A percentile compares a stretch with the other conserved stretches of the same genome.
phyloP scores from a whole-genome alignment of 2,888 invertebrate genomes.

The Entomobrya proxima region DNA sequence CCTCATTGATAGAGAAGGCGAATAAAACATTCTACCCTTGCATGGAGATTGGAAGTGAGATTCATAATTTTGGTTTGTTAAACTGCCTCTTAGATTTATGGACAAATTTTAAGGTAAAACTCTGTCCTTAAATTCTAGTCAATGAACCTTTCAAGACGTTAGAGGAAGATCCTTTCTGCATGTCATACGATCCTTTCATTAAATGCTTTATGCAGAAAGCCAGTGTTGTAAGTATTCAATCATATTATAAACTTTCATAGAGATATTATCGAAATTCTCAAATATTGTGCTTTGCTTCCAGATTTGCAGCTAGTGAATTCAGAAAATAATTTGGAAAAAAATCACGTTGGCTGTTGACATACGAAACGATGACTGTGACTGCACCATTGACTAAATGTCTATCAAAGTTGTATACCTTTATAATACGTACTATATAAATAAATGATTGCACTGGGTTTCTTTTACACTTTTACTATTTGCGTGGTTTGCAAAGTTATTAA shows the following conservation, averaged over 20 bases:
- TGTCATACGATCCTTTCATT: slow-evolving; percentile 50
- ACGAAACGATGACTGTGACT: neutral
- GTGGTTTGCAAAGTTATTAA: too few species aligned
- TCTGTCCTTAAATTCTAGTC: neutral
- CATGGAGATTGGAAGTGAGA: slow-evolving; percentile 53
- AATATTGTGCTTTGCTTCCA: too few species aligned
- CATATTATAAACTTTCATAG: neutral
- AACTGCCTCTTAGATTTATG: too few species aligned
- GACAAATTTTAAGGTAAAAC: too few species aligned
- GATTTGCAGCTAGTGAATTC: too few species aligned
- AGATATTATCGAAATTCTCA: too few species aligned
- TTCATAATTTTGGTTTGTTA: too few species aligned
- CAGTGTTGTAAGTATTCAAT: neutral
- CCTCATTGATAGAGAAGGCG: slow-evolving; percentile 22
- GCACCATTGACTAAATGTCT: neutral
- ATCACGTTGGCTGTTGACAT: neutral
- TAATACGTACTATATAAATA: too few species aligned
- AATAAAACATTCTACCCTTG: slow-evolving; percentile 53
- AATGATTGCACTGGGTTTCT: too few species aligned
- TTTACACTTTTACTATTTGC: too few species aligned
- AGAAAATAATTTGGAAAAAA: too few species aligned
- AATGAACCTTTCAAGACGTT: slow-evolving; percentile 20
- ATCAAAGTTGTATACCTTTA: too few species aligned
- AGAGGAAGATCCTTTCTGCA: slow-evolving; percentile 37
- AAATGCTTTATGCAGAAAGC: slow-evolving; percentile 54